Conservation (phyloP, 2,797 vertebrate genomes). For the Rhinella marina region DNA sequence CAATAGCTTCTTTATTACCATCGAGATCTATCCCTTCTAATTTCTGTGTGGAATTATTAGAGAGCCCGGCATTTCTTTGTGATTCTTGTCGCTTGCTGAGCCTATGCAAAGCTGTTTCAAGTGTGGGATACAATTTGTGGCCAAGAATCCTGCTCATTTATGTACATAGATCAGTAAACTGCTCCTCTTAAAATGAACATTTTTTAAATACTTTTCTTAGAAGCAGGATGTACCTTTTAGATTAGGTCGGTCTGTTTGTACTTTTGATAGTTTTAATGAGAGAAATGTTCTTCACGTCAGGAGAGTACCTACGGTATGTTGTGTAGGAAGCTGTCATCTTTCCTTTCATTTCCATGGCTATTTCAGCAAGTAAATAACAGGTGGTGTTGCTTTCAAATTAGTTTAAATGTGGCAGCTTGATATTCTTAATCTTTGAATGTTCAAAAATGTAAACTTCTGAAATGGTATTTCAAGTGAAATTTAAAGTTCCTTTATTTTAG, state of each 20-base stretch:
- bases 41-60: too few species aligned
- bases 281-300: conserved; percentile 4
- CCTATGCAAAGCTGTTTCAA: neutral
- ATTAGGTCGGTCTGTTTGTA: neutral
- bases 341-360: conserved; percentile 8
- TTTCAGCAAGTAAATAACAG: conserved; percentile 52
- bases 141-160: neutral
- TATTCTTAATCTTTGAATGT: conserved; percentile 39
- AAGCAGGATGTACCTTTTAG: neutral
- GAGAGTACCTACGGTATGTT: conserved; percentile 27
- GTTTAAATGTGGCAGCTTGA: conserved; percentile 46
- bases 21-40: too few species aligned
- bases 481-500: neutral
- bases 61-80: too few species aligned
- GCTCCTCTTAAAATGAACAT: neutral
- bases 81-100: neutral
- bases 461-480: conserved; percentile 14
- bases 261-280: conserved; percentile 3
- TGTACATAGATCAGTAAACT: neutral
- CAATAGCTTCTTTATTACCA: too few species aligned
- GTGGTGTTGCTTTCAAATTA: conserved; percentile 40
- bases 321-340: conserved; percentile 54
- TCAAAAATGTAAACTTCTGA: conserved; percentile 13
- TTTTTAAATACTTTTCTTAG: neutral
- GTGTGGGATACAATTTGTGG: neutral